Conservation (phyloP, 2,888 invertebrate species). For the Cryptus viduatorius region DNA sequence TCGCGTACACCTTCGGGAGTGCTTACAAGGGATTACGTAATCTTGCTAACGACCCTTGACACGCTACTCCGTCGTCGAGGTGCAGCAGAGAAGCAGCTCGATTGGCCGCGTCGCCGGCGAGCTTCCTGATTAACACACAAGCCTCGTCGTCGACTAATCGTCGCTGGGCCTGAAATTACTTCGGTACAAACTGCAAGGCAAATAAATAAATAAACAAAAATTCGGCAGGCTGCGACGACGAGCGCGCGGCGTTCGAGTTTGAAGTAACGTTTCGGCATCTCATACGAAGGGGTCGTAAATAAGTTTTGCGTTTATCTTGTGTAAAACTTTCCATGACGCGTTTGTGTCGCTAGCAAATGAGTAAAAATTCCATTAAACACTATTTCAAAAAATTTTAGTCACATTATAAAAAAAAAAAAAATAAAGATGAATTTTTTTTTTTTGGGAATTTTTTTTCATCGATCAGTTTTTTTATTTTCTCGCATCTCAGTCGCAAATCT, state of each 20-base stretch:
- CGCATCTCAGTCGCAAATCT: not conserved
- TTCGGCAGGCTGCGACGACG: not conserved
- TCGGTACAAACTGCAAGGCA: not conserved
- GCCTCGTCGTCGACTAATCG: slow-evolving; percentile 28
- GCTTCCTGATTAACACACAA: slow-evolving; percentile 56
- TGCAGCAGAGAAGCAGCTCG: slow-evolving; percentile 29
- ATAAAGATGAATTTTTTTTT: no score
- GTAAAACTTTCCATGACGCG: no score
- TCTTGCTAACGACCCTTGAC: slow-evolving; percentile 76
- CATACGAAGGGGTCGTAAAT: no score
- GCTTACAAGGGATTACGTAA: slow-evolving; percentile 74
- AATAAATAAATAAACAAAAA: slow-evolving; percentile 7
- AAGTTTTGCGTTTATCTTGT: no score
- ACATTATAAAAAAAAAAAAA: not conserved
- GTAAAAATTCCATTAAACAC: not conserved
- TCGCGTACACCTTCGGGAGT: slow-evolving; percentile 68
- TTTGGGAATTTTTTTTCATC: slow-evolving; percentile 3
- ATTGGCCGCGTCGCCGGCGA: slow-evolving; percentile 48
- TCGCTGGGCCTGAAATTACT: slow-evolving; percentile 29
- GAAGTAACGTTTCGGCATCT: no score
- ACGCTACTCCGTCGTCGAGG: slow-evolving; percentile 67
- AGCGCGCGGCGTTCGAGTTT: no score
- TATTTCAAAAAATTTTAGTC: not conserved
- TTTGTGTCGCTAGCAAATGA: no score
- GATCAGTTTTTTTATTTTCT: not conserved